phyloP scores from a whole-genome alignment of 2,113 vertebrate species.

The Odocoileus virginianus region DNA sequence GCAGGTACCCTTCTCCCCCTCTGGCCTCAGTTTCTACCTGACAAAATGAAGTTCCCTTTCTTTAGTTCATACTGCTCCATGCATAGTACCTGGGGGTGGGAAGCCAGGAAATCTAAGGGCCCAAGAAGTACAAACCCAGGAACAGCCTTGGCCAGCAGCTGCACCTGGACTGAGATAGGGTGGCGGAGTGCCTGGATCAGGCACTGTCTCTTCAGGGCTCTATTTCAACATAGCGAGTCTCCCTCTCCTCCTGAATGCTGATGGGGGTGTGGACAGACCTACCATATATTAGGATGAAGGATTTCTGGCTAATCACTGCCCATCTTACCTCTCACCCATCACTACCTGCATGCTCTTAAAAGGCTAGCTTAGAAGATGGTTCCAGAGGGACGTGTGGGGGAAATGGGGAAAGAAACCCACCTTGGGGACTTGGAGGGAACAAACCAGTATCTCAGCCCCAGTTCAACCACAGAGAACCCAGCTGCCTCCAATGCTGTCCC shows the following conservation, averaged over 20 bases:
- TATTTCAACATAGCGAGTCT: not conserved
- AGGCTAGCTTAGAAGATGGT: not conserved
- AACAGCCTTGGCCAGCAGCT: not conserved
- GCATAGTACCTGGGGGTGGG: not conserved
- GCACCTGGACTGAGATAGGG: not conserved
- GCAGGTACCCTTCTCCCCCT: not conserved
- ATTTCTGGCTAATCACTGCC: not conserved
- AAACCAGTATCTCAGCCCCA: not conserved
- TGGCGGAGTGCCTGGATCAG: not conserved
- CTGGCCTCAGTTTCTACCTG: not conserved
- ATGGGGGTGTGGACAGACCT: not conserved
- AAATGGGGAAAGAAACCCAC: not conserved
- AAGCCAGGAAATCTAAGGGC: slow-evolving; percentile 12
- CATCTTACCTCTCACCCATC: not conserved
- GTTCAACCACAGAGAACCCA: not conserved
- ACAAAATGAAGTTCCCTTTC: slow-evolving; percentile 33
- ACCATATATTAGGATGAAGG: not conserved
- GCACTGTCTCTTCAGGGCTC: not conserved
- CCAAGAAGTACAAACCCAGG: not conserved
- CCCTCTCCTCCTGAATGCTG: not conserved
- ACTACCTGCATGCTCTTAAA: not conserved
- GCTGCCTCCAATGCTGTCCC: not conserved
- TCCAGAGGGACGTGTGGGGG: not conserved
- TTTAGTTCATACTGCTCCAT: not conserved
- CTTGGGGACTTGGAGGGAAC: not conserved